phyloP scores from a whole-genome alignment of 2,113 vertebrate genomes.

The Acanthochromis polyacanthus region DNA sequence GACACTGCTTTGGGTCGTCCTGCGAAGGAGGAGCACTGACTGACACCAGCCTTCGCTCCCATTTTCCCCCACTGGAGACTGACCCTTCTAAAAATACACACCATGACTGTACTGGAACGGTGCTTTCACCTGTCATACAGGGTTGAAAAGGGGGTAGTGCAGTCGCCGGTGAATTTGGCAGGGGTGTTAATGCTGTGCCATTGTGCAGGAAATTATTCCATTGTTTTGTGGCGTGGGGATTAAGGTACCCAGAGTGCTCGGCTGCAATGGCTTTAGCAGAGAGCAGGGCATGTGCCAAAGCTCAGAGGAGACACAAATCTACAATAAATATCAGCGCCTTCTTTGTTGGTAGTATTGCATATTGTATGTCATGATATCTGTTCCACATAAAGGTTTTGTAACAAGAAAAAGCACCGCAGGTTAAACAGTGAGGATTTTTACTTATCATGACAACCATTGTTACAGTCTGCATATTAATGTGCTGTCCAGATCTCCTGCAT shows the following conservation, averaged over 20 bases:
- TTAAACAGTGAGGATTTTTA: not conserved
- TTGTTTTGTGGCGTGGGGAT: slow-evolving; percentile 50
- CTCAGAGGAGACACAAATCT: slow-evolving; percentile 3
- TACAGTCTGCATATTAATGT: slow-evolving; percentile 13
- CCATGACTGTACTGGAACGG: not conserved
- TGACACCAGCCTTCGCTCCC: not conserved
- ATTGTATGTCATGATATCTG: not conserved
- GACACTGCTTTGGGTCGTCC: not conserved
- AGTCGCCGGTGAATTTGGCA: slow-evolving; percentile 15
- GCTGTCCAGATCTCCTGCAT: slow-evolving; percentile 7
- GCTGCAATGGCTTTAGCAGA: slow-evolving; percentile 39
- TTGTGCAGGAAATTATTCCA: slow-evolving; percentile 37
- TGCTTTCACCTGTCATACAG: slow-evolving; percentile 24
- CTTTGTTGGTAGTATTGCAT: not conserved
- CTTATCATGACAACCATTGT: slow-evolving; percentile 5
- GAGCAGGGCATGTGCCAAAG: slow-evolving; percentile 32
- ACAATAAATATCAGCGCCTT: not conserved
- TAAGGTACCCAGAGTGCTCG: slow-evolving; percentile 33
- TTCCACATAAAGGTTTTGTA: too few species aligned
- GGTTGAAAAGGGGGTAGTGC: slow-evolving; percentile 14
- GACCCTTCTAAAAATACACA: slow-evolving; percentile 21
- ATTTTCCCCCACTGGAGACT: not conserved
- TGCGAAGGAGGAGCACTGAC: not conserved
- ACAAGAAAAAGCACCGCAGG: not conserved
- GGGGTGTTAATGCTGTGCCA: slow-evolving; percentile 27